These are phyloP conservation scores for Gymnobelideus leadbeateri DNA, from an alignment of 2,113 vertebrate species.

Conservation along the genomic window DNA sequence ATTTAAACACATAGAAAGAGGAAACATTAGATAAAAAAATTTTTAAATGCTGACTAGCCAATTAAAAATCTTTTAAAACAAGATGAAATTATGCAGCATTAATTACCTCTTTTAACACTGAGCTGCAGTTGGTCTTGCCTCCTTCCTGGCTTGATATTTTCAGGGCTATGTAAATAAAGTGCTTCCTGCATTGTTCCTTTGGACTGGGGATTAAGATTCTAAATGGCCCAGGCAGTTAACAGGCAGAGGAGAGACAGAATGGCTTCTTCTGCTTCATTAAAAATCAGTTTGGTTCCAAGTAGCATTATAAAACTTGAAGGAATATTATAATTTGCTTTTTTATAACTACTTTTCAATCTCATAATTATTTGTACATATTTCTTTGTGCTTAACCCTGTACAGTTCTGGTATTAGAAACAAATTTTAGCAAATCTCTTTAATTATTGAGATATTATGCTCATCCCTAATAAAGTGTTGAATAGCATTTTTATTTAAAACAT, in stretches of 20 bases:
- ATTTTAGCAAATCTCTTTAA: neutral
- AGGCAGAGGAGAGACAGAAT: neutral
- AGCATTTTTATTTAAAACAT: neutral
- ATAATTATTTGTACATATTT: slow-evolving; percentile 1
- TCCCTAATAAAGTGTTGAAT: neutral
- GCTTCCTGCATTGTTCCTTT: slow-evolving; percentile 21
- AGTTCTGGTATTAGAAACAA: neutral
- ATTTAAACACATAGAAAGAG: neutral
- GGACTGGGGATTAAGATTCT: neutral
- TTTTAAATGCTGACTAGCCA: neutral
- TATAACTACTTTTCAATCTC: slow-evolving; percentile 5
- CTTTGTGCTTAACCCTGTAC: neutral
- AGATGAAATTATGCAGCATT: neutral
- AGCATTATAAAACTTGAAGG: neutral
- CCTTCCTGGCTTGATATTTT: slow-evolving; percentile 15
- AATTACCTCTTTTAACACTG: slow-evolving; percentile 17
- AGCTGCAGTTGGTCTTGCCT: neutral
- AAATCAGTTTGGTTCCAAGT: slow-evolving; percentile 16
- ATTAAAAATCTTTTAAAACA: neutral
- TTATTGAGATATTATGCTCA: neutral
- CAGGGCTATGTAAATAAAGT: slow-evolving; percentile 14
- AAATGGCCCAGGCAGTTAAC: slow-evolving; percentile 22
- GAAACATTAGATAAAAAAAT: neutral
- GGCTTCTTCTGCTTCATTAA: neutral
- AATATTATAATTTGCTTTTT: slow-evolving; percentile 18